Base-by-base conservation (phyloP, 1,140 invertebrate genomes). In the Drosophila setifemur region DNA sequence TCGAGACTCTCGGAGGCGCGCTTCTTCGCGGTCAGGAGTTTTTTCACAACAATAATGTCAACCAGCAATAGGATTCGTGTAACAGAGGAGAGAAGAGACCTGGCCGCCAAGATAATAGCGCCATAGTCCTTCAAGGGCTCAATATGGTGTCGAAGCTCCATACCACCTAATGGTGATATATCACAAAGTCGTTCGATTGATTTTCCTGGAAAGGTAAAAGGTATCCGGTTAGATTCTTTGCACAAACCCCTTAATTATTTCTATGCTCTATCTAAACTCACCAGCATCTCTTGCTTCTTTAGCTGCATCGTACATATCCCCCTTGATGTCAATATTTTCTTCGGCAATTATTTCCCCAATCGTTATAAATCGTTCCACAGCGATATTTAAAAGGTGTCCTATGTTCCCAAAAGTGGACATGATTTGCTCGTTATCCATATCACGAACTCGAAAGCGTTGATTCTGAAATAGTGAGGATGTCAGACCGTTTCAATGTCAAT, bases 1-100 rank as follows among this genome's bases (percentile, higher is more conserved):
- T 96, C 96, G 67, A 97, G 92, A 85, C 95, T 96, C 60, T 95
- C 94, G 19, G 95, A 95, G 91, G 97, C 98, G 94, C 98, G 99
- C 91, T 99, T 98, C 92, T 99, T 99, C 44, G 97, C 97, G 40
- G 96, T 93, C 33, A 99, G 92, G 33, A 99, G 93, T 91, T 99
- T 98, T 89, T 99, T 99, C 14, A 99, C 98, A 5, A 99, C 96
- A 33, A 99, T 98, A 87, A 98, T 97, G 91, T 99, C 98, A n/a
- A 98, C 98, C 53, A 99, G 92, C 12, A 99, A 93, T n/a, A 99
- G 93, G 35, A 99, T 98, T 89, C 97, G 93, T 4, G 98, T 99
- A 61, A 99, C 97, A 26, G 97, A 97, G 18, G 96, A 96, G 7
- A 99, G 93, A 4, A 99, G 94, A 81, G 97, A 96, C 70, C 98